phyloP scores from a whole-genome alignment of 2,888 invertebrate genomes.

The Agrypnus murinus region DNA sequence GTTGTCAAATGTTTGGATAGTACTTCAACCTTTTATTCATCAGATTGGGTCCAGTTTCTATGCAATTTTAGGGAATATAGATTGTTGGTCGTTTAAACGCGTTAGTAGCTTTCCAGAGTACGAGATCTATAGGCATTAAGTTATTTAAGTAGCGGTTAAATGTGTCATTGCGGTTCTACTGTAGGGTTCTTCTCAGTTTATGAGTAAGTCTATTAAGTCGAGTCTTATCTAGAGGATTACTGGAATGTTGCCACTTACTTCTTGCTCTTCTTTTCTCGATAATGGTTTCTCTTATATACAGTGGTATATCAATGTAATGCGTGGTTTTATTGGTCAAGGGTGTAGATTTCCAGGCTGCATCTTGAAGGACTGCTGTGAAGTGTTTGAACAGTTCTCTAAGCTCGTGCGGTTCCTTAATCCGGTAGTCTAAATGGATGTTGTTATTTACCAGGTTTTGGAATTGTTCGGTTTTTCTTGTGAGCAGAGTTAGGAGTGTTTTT shows the following conservation, averaged over 20 bases:
- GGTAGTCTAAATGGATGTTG: no score
- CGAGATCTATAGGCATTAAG: background rate
- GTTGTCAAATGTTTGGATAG: slow-evolving; percentile 11
- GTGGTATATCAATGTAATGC: no score
- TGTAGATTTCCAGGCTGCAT: no score
- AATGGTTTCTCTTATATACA: background rate
- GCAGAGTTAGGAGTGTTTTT: no score
- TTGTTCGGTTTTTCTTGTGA: no score
- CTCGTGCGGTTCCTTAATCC: no score
- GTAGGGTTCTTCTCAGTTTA: background rate
- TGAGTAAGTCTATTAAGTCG: background rate
- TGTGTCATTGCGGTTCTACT: background rate
- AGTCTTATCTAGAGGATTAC: background rate
- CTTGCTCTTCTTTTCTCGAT: background rate
- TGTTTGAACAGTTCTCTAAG: no score
- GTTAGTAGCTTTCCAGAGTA: background rate
- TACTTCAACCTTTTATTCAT: background rate
- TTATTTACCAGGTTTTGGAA: no score
- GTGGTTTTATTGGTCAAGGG: no score
- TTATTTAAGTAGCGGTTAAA: background rate
- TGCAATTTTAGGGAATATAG: no score
- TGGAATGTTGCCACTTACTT: background rate
- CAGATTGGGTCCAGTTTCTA: slow-evolving; percentile 5
- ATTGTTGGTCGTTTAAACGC: no score
- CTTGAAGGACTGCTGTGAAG: no score